A percentile compares a stretch with the other conserved stretches of the same genome.
These are phyloP conservation scores for Celastrina argiolus DNA, from an alignment of 2,888 invertebrate genomes.

Conservation along the genomic window DNA sequence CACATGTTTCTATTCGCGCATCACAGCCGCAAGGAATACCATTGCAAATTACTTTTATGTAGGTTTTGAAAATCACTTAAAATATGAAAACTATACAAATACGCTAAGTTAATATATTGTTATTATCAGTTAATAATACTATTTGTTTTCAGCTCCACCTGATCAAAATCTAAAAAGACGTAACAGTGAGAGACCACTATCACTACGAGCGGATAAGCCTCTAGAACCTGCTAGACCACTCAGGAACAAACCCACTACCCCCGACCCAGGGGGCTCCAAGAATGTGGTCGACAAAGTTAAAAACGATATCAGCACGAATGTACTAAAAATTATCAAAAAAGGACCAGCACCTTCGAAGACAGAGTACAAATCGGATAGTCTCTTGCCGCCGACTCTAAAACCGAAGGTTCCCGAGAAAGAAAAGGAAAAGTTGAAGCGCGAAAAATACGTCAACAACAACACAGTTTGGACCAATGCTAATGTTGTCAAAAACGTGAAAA, in stretches of 20 bases:
- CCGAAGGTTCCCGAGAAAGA: conserved; percentile 50
- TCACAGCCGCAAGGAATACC: background rate
- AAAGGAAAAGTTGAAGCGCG: conserved; percentile 49
- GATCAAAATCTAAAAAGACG: conserved; percentile 47
- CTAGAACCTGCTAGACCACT: conserved; percentile 52
- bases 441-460: conserved; percentile 69
- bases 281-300: conserved; percentile 37
- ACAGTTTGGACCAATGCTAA: conserved; percentile 62
- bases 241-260: conserved; percentile 47
- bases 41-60: background rate
- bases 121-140: too few species aligned
- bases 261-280: conserved; percentile 49
- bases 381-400: conserved; percentile 60
- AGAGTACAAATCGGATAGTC: conserved; percentile 41
- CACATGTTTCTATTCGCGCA: background rate
- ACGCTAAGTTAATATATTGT: too few species aligned
- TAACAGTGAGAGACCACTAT: conserved; percentile 45
- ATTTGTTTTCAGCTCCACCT: conserved; percentile 29
- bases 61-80: background rate
- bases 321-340: conserved; percentile 64
- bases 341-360: conserved; percentile 48
- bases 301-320: conserved; percentile 52
- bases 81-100: too few species aligned
- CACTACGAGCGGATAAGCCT: conserved; percentile 47
- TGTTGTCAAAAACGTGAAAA: conserved; percentile 46